Evolutionary conservation across 1,140 invertebrate genomes (phyloP).

Genomic region (Holotrichia oblita): DNA sequence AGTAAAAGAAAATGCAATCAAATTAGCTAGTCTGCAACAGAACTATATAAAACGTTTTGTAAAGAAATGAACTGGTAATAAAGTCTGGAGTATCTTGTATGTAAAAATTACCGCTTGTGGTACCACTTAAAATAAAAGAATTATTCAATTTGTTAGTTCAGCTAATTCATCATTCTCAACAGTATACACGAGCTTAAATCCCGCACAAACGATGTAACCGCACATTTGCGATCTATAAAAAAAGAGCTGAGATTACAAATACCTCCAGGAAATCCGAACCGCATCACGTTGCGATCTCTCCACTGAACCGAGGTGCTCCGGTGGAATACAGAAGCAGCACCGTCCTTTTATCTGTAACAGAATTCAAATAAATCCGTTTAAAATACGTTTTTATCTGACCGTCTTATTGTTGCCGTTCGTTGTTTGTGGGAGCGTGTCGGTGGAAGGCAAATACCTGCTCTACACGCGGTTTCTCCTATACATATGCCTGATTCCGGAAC

Average conservation of each 20-base stretch:
- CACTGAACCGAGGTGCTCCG: neutral
- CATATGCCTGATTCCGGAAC: neutral
- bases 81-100: too few relatives aligned
- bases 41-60: too few relatives aligned
- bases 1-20: too few relatives aligned
- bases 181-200: neutral
- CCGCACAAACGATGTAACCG: neutral
- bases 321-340: neutral
- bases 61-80: too few relatives aligned
- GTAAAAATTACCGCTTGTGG: too few relatives aligned
- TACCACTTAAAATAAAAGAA: too few relatives aligned
- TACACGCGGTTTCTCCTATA: neutral
- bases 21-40: too few relatives aligned
- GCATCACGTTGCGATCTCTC: neutral
- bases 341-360: slow-evolving; percentile 16
- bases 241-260: neutral
- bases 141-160: neutral
- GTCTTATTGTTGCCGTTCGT: neutral
- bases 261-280: slow-evolving; percentile 4
- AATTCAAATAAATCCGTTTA: slow-evolving; percentile 21
- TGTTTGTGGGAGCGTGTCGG: neutral
- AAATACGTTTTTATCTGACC: slow-evolving; percentile 17
- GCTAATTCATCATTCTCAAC: neutral
- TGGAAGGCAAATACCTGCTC: neutral
- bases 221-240: neutral